A percentile compares a stretch with the other conserved stretches of the same genome.
Evolutionary conservation across 2,113 vertebrate species (phyloP).

Genomic region (Puma concolor): DNA sequence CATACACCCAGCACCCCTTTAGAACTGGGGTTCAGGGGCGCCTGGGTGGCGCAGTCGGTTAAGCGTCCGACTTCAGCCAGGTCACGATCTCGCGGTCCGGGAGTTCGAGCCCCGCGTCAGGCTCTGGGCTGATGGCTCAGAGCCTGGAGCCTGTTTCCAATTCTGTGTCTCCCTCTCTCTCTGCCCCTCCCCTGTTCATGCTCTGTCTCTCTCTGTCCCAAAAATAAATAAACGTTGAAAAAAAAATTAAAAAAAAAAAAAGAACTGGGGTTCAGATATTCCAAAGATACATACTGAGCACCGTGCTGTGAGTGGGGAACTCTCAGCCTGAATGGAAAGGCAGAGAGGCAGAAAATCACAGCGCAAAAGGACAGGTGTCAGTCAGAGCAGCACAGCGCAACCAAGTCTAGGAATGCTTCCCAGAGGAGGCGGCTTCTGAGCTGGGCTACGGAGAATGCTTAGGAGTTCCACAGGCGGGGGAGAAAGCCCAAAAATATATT

Average conservation of each 20-base stretch:
- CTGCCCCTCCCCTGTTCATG: too few relatives aligned
- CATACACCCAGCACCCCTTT: too few relatives aligned
- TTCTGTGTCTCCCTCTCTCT: too few relatives aligned
- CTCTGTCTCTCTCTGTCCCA: too few relatives aligned
- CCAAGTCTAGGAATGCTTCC: not conserved
- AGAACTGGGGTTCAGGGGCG: not conserved
- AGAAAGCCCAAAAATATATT: not conserved
- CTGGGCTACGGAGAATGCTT: not conserved
- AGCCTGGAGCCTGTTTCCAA: too few relatives aligned
- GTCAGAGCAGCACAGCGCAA: not conserved
- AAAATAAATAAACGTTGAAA: too few relatives aligned
- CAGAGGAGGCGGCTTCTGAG: not conserved
- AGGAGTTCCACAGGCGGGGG: not conserved
- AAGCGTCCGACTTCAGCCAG: too few relatives aligned
- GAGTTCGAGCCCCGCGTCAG: too few relatives aligned
- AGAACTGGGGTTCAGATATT: not conserved
- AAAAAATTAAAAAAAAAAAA: too few relatives aligned
- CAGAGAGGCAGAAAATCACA: rapidly evolving
- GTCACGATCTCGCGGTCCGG: too few relatives aligned
- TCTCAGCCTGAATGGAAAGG: not conserved
- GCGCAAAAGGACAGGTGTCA: not conserved
- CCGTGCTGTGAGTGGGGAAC: not conserved
- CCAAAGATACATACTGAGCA: not conserved
- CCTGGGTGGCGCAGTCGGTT: too few relatives aligned
- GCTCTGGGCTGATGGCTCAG: too few relatives aligned